Evolutionary conservation across 2,113 vertebrate genomes (phyloP), one percentile per base, ranked within the genome.

Genomic region (Megaceryle maxima): DNA sequence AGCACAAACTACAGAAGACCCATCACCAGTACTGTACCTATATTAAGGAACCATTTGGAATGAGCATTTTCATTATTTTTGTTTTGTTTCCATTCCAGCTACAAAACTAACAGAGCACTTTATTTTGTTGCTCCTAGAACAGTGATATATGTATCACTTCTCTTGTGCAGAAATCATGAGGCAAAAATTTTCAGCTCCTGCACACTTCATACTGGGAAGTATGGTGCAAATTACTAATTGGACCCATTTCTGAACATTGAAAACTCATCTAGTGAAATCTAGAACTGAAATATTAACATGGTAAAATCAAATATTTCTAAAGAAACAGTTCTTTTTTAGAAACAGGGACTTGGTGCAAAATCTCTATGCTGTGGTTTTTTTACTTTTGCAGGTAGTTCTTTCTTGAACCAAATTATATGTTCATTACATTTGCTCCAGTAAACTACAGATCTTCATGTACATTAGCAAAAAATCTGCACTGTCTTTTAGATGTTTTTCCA

Each of bases 21-120:
- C 98, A 79, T 95, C 98, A 98, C 98, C 98, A 91, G 60, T 90
- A 97, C 39, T 92, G 68, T 28, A 93, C 81, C 93, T 95, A 96
- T 76, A 85, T 80, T 90, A 96, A 92, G 78, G 92, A 97, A 98
- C 97, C 97, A 98, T 98, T 98, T 98, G 98, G 98, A 98, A 97
- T 91, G 79, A 98, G 97, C 98, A 98, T 97, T 98, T 96, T 75
- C 33, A 31, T 15, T 83, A 37, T 78, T 92, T 78, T 48, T 1
- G 29, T 93, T 85, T 62, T 83, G 31, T 83, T 96, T 93, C n/a
- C 28, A 67, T 66, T 84, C 28, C 28, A 68, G 13, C 9, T 57
- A 33, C 51, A 75, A 46, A 11, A 57, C 14, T 53, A 70, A 50
- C 44, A 88, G 16, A 11, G 11, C 19, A 35, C 16, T 90, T 82